phyloP scores from a whole-genome alignment of 2,113 vertebrate species.

The Pterocles orientalis region DNA sequence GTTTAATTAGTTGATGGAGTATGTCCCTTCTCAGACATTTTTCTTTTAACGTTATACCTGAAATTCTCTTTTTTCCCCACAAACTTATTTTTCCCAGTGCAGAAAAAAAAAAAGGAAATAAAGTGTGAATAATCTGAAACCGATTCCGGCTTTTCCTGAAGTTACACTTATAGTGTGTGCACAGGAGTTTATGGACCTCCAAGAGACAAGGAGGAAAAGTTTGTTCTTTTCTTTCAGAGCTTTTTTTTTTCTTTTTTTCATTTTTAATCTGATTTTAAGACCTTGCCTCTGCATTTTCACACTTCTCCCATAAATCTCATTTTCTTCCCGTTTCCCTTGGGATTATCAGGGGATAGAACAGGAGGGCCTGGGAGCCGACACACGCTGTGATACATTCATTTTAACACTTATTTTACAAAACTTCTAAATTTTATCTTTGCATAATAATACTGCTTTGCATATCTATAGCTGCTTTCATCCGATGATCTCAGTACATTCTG shows the following conservation, averaged over 20 bases:
- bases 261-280: conserved; percentile 39
- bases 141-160: background rate
- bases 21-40: conserved; percentile 14
- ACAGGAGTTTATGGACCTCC: background rate
- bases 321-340: background rate
- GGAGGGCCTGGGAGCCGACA: background rate
- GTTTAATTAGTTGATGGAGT: conserved; percentile 57
- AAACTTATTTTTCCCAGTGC: rapidly evolving
- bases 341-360: background rate
- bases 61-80: background rate
- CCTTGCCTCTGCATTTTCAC: conserved; percentile 12
- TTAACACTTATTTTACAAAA: conserved; percentile 46
- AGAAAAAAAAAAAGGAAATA: background rate
- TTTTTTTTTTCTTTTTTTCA: background rate
- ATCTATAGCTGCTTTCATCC: conserved; percentile 38
- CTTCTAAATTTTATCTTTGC: conserved; percentile 37
- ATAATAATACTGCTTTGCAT: conserved; percentile 61
- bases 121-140: background rate
- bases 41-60: conserved; percentile 15
- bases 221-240: background rate
- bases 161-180: background rate
- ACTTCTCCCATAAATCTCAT: conserved; percentile 22
- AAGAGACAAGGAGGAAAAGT: background rate
- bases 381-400: background rate
- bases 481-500: background rate